Percentiles rank a stretch among this genome's conserved stretches.
phyloP scores from a whole-genome alignment of 1,140 invertebrate genomes.

The Lepidurus arcticus region DNA sequence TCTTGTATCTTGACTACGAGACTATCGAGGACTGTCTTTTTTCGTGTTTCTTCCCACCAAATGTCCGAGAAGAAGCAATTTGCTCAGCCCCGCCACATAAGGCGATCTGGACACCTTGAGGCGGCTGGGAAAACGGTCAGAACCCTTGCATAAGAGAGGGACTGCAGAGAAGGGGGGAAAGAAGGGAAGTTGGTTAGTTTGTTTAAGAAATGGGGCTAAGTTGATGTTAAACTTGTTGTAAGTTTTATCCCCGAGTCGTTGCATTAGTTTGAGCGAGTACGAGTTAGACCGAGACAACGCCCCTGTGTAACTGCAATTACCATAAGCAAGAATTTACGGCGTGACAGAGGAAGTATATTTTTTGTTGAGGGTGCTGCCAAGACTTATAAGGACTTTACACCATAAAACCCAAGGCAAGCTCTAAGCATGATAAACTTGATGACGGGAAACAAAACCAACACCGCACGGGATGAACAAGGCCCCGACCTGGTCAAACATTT shows the following conservation, averaged over 20 bases:
- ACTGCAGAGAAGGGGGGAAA: background rate
- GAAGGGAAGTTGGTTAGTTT: background rate
- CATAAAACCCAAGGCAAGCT: too few species aligned
- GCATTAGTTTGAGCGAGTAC: background rate
- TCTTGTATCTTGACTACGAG: background rate
- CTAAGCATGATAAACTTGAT: too few species aligned
- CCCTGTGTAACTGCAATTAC: constrained; percentile 14
- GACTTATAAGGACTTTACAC: too few species aligned
- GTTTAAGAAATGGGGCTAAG: background rate
- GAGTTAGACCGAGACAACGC: background rate
- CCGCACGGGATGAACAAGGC: too few species aligned
- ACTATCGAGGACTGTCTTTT: background rate
- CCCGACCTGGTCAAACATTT: too few species aligned
- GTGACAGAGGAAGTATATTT: constrained; percentile 15
- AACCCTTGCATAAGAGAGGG: background rate
- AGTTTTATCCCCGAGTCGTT: background rate
- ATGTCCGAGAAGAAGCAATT: background rate
- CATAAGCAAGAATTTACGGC: constrained; percentile 21
- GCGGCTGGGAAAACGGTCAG: background rate
- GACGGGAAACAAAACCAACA: too few species aligned
- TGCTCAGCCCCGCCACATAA: background rate
- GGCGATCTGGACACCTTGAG: too few species aligned
- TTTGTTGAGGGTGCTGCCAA: background rate
- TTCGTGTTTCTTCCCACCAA: background rate
- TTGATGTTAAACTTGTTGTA: background rate